Evolutionary conservation across 2,113 vertebrate species (phyloP).

Genomic region (Dolichotis patagonum): DNA sequence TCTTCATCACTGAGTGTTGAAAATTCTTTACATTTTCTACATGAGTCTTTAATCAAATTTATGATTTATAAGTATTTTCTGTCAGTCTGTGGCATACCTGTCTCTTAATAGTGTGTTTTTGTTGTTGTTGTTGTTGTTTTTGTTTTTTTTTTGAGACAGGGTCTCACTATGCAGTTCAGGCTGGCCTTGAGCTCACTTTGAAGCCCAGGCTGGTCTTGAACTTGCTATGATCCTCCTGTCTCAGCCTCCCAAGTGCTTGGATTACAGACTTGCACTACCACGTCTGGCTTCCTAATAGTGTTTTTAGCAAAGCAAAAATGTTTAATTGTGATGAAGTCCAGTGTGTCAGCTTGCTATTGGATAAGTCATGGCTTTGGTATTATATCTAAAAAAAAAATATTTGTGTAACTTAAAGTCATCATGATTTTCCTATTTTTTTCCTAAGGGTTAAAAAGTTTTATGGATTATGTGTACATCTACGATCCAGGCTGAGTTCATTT

Average conservation of each 20-base stretch:
- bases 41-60: neutral
- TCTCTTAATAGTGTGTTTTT: neutral
- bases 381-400: neutral
- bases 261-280: too few species aligned
- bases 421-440: neutral
- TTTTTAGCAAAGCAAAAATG: neutral
- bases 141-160: too few species aligned
- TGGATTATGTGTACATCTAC: neutral
- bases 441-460: neutral
- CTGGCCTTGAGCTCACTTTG: too few species aligned
- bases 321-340: neutral
- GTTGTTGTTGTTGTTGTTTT: too few species aligned
- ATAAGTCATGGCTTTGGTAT: neutral
- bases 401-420: neutral
- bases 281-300: neutral
- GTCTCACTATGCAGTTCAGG: too few species aligned
- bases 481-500: neutral
- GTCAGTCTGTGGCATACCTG: neutral
- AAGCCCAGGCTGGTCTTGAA: too few species aligned
- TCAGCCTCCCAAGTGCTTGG: too few species aligned
- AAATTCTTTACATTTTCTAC: neutral
- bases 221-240: too few species aligned
- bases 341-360: neutral
- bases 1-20: neutral
- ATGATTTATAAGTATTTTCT: neutral